Percentiles rank a stretch among this genome's conserved stretches.
Evolutionary conservation across 1,140 invertebrate species (phyloP).

Genomic region (Eupristina koningsbergeri): DNA sequence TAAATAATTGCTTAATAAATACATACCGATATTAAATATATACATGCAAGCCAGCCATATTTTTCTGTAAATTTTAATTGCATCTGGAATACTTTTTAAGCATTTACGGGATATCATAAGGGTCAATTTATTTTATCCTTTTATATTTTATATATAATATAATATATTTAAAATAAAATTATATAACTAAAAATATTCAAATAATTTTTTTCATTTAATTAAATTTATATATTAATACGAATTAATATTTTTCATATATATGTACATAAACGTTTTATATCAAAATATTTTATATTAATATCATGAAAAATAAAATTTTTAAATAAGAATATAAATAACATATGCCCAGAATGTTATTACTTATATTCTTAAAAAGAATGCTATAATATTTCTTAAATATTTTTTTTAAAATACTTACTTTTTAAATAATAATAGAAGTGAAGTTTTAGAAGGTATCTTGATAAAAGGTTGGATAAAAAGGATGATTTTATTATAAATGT

Average conservation of each 20-base stretch:
- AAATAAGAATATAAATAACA: background rate
- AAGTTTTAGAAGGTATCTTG: slow-evolving; percentile 36
- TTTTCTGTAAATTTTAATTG: no score
- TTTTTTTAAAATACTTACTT: slow-evolving; percentile 37
- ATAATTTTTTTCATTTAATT: no score
- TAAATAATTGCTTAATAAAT: no score
- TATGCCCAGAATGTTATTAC: background rate
- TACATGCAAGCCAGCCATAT: background rate
- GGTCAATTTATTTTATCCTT: no score
- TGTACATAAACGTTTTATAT: background rate
- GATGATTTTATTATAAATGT: background rate
- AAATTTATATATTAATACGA: no score
- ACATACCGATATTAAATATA: background rate
- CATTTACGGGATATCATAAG: background rate
- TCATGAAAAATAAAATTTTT: background rate
- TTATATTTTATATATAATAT: no score
- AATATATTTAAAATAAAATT: no score
- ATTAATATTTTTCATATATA: background rate
- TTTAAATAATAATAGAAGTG: slow-evolving; percentile 23
- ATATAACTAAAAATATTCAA: no score
- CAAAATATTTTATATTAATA: background rate
- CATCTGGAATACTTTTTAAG: background rate
- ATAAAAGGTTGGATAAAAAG: slow-evolving; percentile 23
- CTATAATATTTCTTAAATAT: background rate
- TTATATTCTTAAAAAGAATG: background rate